These are phyloP conservation scores for Neosalanx taihuensis DNA, from an alignment of 2,797 vertebrate genomes.

Conservation along the genomic window DNA sequence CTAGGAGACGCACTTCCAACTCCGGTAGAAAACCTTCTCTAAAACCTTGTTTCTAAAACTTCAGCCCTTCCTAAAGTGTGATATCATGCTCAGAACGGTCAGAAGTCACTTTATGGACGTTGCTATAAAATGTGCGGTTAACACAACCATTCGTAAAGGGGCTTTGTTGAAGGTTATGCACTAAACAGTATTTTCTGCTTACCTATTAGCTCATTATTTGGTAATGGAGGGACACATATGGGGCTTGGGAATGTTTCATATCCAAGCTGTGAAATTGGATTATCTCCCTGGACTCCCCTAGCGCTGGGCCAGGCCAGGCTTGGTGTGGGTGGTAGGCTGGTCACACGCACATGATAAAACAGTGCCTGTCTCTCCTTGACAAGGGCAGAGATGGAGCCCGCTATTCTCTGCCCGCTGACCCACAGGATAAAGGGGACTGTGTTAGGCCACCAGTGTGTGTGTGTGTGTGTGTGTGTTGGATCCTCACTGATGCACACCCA, in stretches of 20 bases:
- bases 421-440: neutral
- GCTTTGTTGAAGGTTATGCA: neutral
- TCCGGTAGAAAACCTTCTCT: too few relatives aligned
- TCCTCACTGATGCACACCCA: neutral
- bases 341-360: constrained; percentile 12
- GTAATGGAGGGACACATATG: constrained; percentile 51
- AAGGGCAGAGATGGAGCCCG: constrained; percentile 3
- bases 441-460: constrained; percentile 1
- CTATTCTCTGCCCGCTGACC: constrained; percentile 3
- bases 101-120: too few relatives aligned
- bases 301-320: neutral
- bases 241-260: constrained; percentile 32
- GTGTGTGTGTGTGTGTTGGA: constrained; percentile 7
- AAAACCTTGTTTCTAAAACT: too few relatives aligned
- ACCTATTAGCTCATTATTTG: constrained; percentile 43
- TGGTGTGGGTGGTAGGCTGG: neutral
- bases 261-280: constrained; percentile 54
- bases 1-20: too few relatives aligned
- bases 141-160: neutral
- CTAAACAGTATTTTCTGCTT: constrained; percentile 23
- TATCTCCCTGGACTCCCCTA: constrained; percentile 24
- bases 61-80: too few relatives aligned
- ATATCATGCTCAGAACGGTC: too few relatives aligned
- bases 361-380: constrained; percentile 11
- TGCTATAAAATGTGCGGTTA: neutral